Evolutionary conservation across 2,888 invertebrate genomes (phyloP), one percentile per base, ranked within the genome.

Genomic region (Diploptera punctata): DNA sequence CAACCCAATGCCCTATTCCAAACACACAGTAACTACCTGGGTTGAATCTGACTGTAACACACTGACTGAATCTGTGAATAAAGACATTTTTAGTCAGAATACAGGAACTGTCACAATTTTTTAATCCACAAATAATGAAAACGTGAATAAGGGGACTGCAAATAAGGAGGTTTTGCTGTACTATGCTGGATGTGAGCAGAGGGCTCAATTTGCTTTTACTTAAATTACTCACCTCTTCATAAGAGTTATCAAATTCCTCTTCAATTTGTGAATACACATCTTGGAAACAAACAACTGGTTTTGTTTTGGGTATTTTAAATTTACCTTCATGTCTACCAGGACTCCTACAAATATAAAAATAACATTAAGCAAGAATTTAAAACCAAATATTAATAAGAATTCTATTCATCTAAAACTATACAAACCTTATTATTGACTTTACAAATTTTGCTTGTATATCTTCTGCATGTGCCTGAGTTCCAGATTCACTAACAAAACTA

Each of bases 371-470:
- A n/a, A 21, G 16, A 19, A n/a, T 18, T 19, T 10, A 21, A 2
- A 3, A 1, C 10, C 10, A 7, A 21, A 52, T n/a, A 52, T 52
- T 19, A 52, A 52, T 18, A n/a, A n/a, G n/a, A n/a, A n/a, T n/a
- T n/a, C n/a, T n/a, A n/a, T n/a, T n/a, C n/a, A n/a, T n/a, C 31
- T 33, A 19, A 19, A 26, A 21, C 21, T 43, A 67, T n/a, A 33
- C 1, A 21, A 54, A 65, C 65, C 54, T 88, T 88, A 83, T 88
- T 43, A 89, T 81, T 10, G 90, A 88, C 77, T 89, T 86, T 54
- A 93, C 81, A 81, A 93, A 94, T 72, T 88, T 85, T 0, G 87
- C 89, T 21, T 89, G 88, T 2, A 67, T 33, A 18, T 71, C 44
- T 18, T 19, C 67, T 7, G 43, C 13, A 26, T 60, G 24, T 1